These are phyloP conservation scores for Molothrus ater DNA, from an alignment of 2,797 vertebrate genomes.

Conservation along the genomic window DNA sequence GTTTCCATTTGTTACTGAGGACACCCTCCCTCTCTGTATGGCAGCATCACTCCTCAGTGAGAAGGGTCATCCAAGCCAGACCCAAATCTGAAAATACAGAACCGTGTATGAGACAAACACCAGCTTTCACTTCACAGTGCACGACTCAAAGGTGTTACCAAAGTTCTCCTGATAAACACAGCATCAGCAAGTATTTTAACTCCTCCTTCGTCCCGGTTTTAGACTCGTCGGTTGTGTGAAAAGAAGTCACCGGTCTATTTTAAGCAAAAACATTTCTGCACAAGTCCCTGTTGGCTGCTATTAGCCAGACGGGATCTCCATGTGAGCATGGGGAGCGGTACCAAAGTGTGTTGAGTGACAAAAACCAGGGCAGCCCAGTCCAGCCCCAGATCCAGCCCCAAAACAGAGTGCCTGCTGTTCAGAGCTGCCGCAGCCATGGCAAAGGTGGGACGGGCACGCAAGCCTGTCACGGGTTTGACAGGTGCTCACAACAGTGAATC, in stretches of 20 bases:
- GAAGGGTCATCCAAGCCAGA: neutral
- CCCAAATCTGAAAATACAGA: neutral
- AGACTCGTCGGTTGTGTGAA: neutral
- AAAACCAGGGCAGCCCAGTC: slow-evolving; percentile 10
- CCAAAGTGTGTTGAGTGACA: slow-evolving; percentile 22
- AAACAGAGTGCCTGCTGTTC: neutral
- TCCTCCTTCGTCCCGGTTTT: neutral
- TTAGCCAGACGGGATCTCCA: neutral
- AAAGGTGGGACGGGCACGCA: neutral
- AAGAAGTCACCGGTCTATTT: slow-evolving; percentile 44
- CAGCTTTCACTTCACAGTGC: neutral
- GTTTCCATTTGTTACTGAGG: neutral
- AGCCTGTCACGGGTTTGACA: neutral
- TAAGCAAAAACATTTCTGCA: slow-evolving; percentile 10
- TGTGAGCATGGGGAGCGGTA: neutral
- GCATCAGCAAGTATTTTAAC: neutral
- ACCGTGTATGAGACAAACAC: neutral
- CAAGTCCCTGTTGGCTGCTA: slow-evolving; percentile 17
- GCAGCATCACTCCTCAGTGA: neutral
- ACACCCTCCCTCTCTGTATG: neutral
- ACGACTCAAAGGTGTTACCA: neutral
- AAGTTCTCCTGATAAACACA: neutral
- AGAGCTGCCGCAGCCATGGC: neutral
- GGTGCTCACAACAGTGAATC: neutral
- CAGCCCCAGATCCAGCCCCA: neutral